Evolutionary conservation across 30 jellyfish, hydroid and myxozoan genomes (phyloP).

Genomic region (Aurelia sp.): DNA sequence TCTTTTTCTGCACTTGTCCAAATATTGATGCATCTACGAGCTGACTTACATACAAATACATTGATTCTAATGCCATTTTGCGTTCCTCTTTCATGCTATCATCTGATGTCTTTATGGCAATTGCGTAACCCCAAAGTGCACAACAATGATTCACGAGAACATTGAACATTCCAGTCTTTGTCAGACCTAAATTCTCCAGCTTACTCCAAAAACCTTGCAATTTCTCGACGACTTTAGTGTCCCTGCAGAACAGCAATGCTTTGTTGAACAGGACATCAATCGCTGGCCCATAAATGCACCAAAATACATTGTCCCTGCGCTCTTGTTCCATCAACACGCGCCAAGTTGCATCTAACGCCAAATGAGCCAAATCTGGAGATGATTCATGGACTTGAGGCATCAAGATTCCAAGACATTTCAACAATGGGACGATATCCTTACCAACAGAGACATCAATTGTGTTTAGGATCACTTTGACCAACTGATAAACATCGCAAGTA

Average conservation of each 20-base stretch:
- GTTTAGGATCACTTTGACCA: slow-evolving; percentile 20
- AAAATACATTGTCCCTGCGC: slow-evolving; percentile 67
- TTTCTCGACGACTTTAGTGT: slow-evolving; percentile 11
- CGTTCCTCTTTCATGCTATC: not conserved
- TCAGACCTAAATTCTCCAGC: slow-evolving; percentile 67
- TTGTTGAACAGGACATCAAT: slow-evolving; percentile 50
- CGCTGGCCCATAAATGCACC: slow-evolving; percentile 70
- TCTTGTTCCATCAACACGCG: slow-evolving; percentile 56
- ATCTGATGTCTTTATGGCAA: not conserved
- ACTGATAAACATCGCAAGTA: not conserved
- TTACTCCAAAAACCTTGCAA: slow-evolving; percentile 53
- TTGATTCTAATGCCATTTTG: slow-evolving; percentile 12
- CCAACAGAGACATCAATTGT: slow-evolving; percentile 66
- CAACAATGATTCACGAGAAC: slow-evolving; percentile 50
- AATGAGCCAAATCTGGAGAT: slow-evolving; percentile 17
- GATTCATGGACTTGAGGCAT: slow-evolving; percentile 21
- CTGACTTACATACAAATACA: slow-evolving; percentile 24
- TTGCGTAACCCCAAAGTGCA: slow-evolving; percentile 38
- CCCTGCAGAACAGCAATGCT: slow-evolving; percentile 24
- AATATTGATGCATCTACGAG: slow-evolving; percentile 71
- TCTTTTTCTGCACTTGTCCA: slow-evolving; percentile 84
- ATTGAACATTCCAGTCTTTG: slow-evolving; percentile 68
- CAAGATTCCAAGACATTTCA: slow-evolving; percentile 41
- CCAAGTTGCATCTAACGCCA: slow-evolving; percentile 52
- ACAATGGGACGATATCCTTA: slow-evolving; percentile 53